These are phyloP conservation scores for Coreius guichenoti DNA, from an alignment of 2,797 vertebrate genomes.

Conservation along the genomic window DNA sequence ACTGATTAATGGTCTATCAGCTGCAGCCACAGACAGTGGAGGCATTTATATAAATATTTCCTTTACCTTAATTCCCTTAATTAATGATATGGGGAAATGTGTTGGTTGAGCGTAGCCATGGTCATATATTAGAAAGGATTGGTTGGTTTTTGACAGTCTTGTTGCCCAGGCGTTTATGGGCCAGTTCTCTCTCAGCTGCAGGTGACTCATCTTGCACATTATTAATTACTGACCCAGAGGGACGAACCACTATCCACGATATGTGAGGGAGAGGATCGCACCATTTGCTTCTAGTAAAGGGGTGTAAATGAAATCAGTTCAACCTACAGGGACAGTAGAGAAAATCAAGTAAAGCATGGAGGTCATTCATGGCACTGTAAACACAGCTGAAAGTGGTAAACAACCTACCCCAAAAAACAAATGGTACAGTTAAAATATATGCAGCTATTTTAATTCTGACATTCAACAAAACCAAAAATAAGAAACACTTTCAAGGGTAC, in stretches of 20 bases:
- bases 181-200: slow-evolving; percentile 61
- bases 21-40: slow-evolving; percentile 48
- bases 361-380: neutral
- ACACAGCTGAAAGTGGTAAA: neutral
- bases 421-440: slow-evolving; percentile 2
- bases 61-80: slow-evolving; percentile 61
- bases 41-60: slow-evolving; percentile 63
- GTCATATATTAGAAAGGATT: slow-evolving; percentile 50
- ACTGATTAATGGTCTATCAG: slow-evolving; percentile 56
- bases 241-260: slow-evolving; percentile 49
- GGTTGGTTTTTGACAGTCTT: slow-evolving; percentile 52
- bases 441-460: slow-evolving; percentile 23
- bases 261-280: slow-evolving; percentile 34
- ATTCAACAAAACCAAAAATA: slow-evolving; percentile 10
- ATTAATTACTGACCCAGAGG: slow-evolving; percentile 58
- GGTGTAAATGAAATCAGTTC: slow-evolving; percentile 26
- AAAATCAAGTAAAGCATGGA: neutral
- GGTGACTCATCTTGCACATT: slow-evolving; percentile 60
- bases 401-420: neutral
- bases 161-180: slow-evolving; percentile 61
- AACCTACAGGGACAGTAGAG: slow-evolving; percentile 7
- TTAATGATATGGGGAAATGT: slow-evolving; percentile 59
- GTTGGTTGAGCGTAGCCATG: slow-evolving; percentile 39
- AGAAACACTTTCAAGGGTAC: neutral
- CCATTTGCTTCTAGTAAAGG: slow-evolving; percentile 41